Evolutionary conservation across 1,140 invertebrate genomes (phyloP), one percentile per base, ranked within the genome.

Genomic region (Cotesia vestalis): DNA sequence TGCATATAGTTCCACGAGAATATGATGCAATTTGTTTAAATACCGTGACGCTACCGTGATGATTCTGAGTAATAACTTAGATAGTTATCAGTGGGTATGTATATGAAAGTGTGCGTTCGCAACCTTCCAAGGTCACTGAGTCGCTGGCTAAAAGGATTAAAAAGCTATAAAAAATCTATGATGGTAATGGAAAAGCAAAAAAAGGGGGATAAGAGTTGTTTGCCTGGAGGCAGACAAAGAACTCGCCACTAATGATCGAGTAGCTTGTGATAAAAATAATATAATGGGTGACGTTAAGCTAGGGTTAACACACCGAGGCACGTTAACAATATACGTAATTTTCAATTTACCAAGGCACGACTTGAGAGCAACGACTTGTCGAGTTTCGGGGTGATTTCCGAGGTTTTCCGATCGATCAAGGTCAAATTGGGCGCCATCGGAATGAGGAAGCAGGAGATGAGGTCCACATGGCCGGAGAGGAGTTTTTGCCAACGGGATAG

Each of bases 1-100:
- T 59, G 57, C 27, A 27, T 27, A 27, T 27, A 27, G 27, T 27
- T 27, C 27, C 27, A 27, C 2, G 27, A 27, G 27, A 59, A 8
- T 27, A 59, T 59, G 57, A 59, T 59, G 57, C 57, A 59, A 59
- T 59, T 59, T 59, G 20, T 59, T 5, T 59, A 59, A 59, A 20
- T 59, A 20, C 14, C 57, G 57, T 59, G 57, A 59, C 57, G 57
- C 57, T 59, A 59, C 57, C 17, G 57, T 59, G 57, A 59, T 59
- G 57, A 59, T 59, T 59, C 20, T 14, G 14, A 59, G 20, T 59
- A 59, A 59, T 59, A 59, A 59, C 14, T 27, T 11, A 59, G 57
- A 59, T 59, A 59, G 20, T 59, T 59, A 59, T 59, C 57, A 59
- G 17, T 3, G 11, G 6, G 5, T 46, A 46, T 46, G 11, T 46